These are phyloP conservation scores for Latrodectus hesperus DNA, from an alignment of 2,888 invertebrate species.

Conservation along the genomic window DNA sequence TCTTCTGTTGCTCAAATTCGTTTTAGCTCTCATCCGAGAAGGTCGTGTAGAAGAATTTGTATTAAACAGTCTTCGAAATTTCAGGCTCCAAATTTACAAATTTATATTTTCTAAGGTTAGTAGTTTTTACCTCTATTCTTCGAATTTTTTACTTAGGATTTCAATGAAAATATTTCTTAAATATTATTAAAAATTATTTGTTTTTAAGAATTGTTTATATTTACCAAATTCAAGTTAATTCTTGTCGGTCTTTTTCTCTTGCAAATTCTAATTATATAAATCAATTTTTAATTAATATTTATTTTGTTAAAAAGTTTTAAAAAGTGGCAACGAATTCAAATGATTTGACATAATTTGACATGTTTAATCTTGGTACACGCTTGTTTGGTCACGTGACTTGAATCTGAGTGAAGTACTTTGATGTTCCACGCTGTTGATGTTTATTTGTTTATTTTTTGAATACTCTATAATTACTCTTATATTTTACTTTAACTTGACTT, in stretches of 20 bases:
- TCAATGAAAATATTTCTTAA: not conserved
- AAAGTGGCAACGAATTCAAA: not conserved
- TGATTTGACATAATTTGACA: not conserved
- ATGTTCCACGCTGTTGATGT: no score
- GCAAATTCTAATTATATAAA: not conserved
- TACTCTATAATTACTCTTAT: no score
- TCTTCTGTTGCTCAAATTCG: not conserved
- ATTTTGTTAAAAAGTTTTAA: not conserved
- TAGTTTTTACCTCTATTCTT: not conserved
- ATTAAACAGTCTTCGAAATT: not conserved
- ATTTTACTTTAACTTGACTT: no score
- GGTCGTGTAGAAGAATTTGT: not conserved
- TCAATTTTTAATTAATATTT: not conserved
- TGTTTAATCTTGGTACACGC: not conserved
- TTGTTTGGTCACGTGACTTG: constrained; percentile 2
- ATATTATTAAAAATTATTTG: not conserved
- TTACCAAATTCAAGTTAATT: not conserved
- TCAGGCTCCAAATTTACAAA: not conserved
- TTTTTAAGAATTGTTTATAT: not conserved
- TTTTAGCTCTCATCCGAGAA: not conserved
- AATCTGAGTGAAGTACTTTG: not conserved
- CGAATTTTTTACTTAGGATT: not conserved
- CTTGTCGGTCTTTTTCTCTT: not conserved
- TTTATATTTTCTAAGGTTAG: not conserved
- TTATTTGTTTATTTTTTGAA: no score